Conservation (phyloP, 92 coral and sea anemone species). For the Paragorgia papillata region DNA sequence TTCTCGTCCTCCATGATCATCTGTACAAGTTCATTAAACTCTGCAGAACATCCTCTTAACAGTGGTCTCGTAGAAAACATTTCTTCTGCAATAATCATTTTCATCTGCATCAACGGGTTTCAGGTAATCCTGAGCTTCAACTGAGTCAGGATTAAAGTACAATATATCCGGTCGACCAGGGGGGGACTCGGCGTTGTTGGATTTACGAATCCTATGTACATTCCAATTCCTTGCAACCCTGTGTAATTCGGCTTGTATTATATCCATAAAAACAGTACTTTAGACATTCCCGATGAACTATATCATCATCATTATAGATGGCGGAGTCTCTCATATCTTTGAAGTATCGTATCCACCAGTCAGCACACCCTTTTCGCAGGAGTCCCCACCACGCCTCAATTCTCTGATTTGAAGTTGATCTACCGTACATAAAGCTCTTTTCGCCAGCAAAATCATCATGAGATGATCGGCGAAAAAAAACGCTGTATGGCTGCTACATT, state of each 20-base stretch:
- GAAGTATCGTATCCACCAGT: constrained; percentile 12
- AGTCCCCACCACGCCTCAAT: constrained; percentile 6
- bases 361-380: background rate
- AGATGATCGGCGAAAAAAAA: background rate
- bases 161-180: constrained; percentile 31
- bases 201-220: constrained; percentile 20
- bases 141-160: constrained; percentile 14
- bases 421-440: constrained; percentile 14
- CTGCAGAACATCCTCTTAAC: constrained; percentile 55
- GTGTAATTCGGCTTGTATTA: background rate
- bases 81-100: constrained; percentile 53
- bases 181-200: constrained; percentile 25
- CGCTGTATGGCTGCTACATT: constrained; percentile 18
- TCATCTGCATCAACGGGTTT: constrained; percentile 13
- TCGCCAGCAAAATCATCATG: background rate
- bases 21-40: constrained; percentile 63
- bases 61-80: constrained; percentile 50
- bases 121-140: background rate
- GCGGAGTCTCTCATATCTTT: constrained; percentile 27
- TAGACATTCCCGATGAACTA: background rate
- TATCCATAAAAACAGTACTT: constrained; percentile 16
- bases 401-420: constrained; percentile 5
- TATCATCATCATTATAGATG: constrained; percentile 6
- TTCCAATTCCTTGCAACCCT: constrained; percentile 8
- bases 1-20: constrained; percentile 73